Evolutionary conservation across 2,888 invertebrate species (phyloP).

Genomic region (Ctena decussata): DNA sequence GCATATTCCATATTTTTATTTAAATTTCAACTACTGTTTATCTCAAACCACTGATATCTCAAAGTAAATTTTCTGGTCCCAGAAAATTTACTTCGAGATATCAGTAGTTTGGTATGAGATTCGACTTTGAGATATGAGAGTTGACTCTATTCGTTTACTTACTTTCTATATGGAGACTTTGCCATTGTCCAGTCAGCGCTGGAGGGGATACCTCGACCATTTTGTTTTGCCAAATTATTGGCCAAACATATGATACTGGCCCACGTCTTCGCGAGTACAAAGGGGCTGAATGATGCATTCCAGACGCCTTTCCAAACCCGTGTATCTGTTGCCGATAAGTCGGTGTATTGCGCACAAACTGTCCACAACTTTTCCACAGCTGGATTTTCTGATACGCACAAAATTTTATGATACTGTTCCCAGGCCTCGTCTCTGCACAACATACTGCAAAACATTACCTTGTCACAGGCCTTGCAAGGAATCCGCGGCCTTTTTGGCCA

Average conservation of each 20-base stretch:
- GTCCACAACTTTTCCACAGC: conserved; percentile 67
- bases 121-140: too few relatives aligned
- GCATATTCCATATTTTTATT: too few relatives aligned
- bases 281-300: conserved; percentile 79
- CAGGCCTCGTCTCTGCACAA: conserved; percentile 75
- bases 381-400: conserved; percentile 74
- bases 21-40: too few relatives aligned
- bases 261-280: conserved; percentile 77
- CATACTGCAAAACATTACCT: conserved; percentile 74
- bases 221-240: conserved; percentile 61
- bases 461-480: conserved; percentile 68
- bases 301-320: conserved; percentile 70
- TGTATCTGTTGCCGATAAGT: conserved; percentile 35
- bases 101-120: too few relatives aligned
- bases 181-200: conserved; percentile 69
- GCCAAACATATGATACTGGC: conserved; percentile 74
- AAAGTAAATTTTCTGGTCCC: too few relatives aligned
- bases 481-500: conserved; percentile 68
- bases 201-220: conserved; percentile 58
- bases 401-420: conserved; percentile 74
- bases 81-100: too few relatives aligned
- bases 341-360: conserved; percentile 67
- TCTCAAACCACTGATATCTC: too few relatives aligned
- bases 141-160: conserved; percentile 22
- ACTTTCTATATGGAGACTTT: conserved; percentile 75